phyloP scores from a whole-genome alignment of 2,113 vertebrate genomes.

The Lophotis ruficrista region DNA sequence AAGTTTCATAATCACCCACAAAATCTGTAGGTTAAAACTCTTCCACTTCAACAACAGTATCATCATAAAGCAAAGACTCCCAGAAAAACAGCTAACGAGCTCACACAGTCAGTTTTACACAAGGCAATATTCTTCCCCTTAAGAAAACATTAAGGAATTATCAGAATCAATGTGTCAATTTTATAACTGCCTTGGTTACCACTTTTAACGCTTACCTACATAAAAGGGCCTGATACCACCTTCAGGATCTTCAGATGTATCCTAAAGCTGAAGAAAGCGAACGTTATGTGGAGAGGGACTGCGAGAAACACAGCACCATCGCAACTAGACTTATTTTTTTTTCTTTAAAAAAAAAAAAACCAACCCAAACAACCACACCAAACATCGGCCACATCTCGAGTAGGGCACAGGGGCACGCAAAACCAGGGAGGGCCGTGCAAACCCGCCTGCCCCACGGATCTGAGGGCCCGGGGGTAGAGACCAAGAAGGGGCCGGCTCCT shows the following conservation, averaged over 20 bases:
- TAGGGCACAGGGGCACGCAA: fast-evolving
- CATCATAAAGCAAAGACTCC: background rate
- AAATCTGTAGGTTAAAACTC: background rate
- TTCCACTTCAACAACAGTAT: background rate
- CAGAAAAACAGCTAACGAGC: fast-evolving
- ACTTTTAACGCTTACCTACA: background rate
- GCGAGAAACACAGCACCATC: background rate
- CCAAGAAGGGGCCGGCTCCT: too few relatives aligned
- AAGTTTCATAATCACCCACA: background rate
- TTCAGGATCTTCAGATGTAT: background rate
- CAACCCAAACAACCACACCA: background rate
- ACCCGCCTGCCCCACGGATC: fast-evolving
- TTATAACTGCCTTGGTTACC: background rate
- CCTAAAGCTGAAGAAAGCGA: background rate
- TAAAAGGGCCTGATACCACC: fast-evolving
- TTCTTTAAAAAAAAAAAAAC: too few relatives aligned
- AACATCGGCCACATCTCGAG: fast-evolving
- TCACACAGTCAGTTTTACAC: background rate
- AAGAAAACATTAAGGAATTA: background rate
- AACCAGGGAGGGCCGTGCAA: fast-evolving
- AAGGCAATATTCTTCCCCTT: background rate
- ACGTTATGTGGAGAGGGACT: fast-evolving
- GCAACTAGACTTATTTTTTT: fast-evolving
- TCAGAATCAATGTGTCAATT: fast-evolving
- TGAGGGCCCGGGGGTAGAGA: too few relatives aligned